Base-by-base conservation (phyloP, 2,797 vertebrate genomes). In the Syngnathus acus region DNA sequence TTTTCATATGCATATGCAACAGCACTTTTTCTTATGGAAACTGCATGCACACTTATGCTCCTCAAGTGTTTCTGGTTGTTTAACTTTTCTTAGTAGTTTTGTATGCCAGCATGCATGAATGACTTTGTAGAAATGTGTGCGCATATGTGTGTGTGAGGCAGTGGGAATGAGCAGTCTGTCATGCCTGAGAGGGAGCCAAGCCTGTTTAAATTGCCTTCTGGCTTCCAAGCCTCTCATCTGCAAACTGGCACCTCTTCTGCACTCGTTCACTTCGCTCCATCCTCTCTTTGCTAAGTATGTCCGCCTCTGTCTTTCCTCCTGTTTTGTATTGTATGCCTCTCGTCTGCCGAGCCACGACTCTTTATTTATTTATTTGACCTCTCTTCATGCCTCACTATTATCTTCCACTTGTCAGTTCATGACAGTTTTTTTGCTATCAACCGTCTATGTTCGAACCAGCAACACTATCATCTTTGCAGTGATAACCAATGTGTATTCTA, bases 141-240 rank as follows among this genome's bases (percentile, higher is more conserved):
- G 75, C 11, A 58, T 32, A 65, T 42, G 58, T 61, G 65, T 53
- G 72, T 61, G 65, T 58, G 69, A 72, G 62, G 62, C 62, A 81
- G 71, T 68, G 80, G 78, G 83, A 88, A 85, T 84, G 82, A 87
- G 84, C 83, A 86, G 85, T 85, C 88, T 88, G 88, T 89, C 87
- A 90, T 88, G 87, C 81, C 86, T 89, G 66, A 68, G 58, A 67
- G 64, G 73, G 81, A 88, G 87, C 88, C 88, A 88, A 90, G 86
- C 83, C 84, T 89, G 86, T 88, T 89, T 88, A 90, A 89, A 90
- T 90, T 88, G 87, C 86, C 86, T 88, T 87, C 87, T 89, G 87
- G 86, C 83, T 88, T 89, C 84, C 85, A 82, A 84, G 82, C 75
- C 81, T 86, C 86, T 90, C 87, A 89, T 89, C 86, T 89, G 87